A percentile compares a stretch with the other conserved stretches of the same genome.
These are phyloP conservation scores for Sarcoramphus papa DNA, from an alignment of 2,797 vertebrate species.

Conservation along the genomic window DNA sequence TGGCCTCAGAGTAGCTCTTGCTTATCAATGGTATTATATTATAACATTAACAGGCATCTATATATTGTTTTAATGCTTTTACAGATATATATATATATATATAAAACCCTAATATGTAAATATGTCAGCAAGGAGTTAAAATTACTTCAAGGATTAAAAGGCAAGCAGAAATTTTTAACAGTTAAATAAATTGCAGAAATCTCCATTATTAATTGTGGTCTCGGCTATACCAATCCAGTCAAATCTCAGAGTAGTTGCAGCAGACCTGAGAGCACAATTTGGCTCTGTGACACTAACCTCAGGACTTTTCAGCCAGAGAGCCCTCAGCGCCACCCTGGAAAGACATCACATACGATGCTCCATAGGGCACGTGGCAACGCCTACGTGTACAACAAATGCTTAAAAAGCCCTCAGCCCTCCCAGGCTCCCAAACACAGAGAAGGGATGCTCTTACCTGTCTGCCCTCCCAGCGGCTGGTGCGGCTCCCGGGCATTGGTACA, in stretches of 20 bases:
- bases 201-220: not conserved
- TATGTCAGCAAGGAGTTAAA: not conserved
- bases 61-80: not conserved
- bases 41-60: not conserved
- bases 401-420: not conserved
- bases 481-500: rapidly evolving
- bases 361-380: not conserved
- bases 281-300: not conserved
- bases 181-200: not conserved
- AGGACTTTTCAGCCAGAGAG: not conserved
- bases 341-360: not conserved
- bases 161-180: not conserved
- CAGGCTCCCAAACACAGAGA: not conserved
- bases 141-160: not conserved
- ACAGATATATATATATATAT: not conserved
- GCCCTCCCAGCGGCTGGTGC: not conserved
- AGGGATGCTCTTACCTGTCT: not conserved
- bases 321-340: not conserved
- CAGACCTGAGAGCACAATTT: not conserved
- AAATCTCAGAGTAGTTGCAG: not conserved
- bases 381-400: rapidly evolving
- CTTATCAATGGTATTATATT: not conserved
- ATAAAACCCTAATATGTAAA: not conserved
- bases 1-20: not conserved
- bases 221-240: not conserved